Conservation (phyloP, 1,140 invertebrate genomes). For the Tenebrio molitor region DNA sequence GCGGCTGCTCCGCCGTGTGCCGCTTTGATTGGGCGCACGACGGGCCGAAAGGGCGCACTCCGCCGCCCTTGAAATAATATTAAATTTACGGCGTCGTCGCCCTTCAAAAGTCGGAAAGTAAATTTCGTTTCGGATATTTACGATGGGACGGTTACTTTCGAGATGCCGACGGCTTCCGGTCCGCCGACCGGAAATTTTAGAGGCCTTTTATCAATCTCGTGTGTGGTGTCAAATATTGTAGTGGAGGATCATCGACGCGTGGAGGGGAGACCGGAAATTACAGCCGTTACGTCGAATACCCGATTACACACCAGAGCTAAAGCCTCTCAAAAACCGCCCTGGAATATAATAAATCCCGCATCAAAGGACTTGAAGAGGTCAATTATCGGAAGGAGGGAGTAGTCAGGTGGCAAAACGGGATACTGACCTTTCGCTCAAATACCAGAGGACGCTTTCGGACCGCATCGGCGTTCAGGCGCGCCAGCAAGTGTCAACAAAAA, state of each 20-base stretch:
- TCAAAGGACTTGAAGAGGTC: conserved; percentile 21
- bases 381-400: conserved; percentile 20
- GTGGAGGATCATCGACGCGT: no score
- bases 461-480: no score
- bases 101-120: conserved; percentile 44
- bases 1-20: neutral
- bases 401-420: conserved; percentile 16
- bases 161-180: conserved; percentile 33
- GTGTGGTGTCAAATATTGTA: conserved; percentile 2
- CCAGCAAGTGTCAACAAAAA: no score
- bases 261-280: conserved; percentile 10
- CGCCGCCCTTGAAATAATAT: conserved; percentile 45
- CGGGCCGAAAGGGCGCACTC: conserved; percentile 18
- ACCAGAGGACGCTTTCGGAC: neutral
- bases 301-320: neutral
- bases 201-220: conserved; percentile 19
- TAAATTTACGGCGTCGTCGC: conserved; percentile 45
- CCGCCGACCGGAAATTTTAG: conserved; percentile 27
- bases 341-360: conserved; percentile 16
- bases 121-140: conserved; percentile 40
- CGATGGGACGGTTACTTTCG: conserved; percentile 21
- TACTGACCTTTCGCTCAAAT: conserved; percentile 12
- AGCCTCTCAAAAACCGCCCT: neutral
- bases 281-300: conserved; percentile 1
- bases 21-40: conserved; percentile 25